A percentile compares a stretch with the other conserved stretches of the same genome.
Conservation (phyloP, 2,113 vertebrate genomes). For the Hoplias malabaricus region DNA sequence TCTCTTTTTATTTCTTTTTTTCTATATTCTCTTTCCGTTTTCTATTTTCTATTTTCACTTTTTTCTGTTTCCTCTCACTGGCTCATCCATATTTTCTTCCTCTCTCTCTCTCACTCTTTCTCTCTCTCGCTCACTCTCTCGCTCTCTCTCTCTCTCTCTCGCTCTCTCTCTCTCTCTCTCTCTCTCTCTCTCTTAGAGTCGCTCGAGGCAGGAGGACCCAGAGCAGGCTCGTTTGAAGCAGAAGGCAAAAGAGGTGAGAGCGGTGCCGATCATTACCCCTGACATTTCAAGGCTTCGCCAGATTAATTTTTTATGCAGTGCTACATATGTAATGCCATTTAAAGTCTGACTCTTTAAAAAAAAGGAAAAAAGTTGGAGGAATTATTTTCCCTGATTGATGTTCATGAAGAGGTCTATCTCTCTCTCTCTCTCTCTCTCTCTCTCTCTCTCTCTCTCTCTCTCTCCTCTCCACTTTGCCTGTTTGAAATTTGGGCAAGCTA, state of each 20-base stretch:
- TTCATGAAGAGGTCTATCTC: slow-evolving; percentile 79
- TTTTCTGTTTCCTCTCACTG: slow-evolving; percentile 64
- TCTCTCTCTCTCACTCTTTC: slow-evolving; percentile 65
- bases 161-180: slow-evolving; percentile 62
- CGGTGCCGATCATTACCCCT: slow-evolving; percentile 90
- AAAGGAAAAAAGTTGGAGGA: slow-evolving; percentile 79
- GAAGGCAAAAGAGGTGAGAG: slow-evolving; percentile 95
- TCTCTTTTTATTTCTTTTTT: slow-evolving; percentile 45
- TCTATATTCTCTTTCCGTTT: slow-evolving; percentile 36
- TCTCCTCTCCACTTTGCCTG: background rate
- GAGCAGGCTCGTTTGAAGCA: slow-evolving; percentile 90
- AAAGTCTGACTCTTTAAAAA: slow-evolving; percentile 80
- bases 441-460: background rate
- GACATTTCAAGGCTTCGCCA: slow-evolving; percentile 88
- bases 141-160: slow-evolving; percentile 45
- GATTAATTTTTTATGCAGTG: slow-evolving; percentile 96
- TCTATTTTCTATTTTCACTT: slow-evolving; percentile 62
- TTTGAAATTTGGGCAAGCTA: background rate
- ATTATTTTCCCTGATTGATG: slow-evolving; percentile 89
- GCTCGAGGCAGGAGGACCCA: slow-evolving; percentile 94
- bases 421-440: slow-evolving; percentile 30
- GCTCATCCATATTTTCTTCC: slow-evolving; percentile 42
- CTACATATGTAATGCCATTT: slow-evolving; percentile 97
- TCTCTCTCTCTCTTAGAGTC: slow-evolving; percentile 77
- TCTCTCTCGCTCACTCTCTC: slow-evolving; percentile 40